phyloP scores from a whole-genome alignment of 2,113 vertebrate genomes.

The Oreocharis arfaki region DNA sequence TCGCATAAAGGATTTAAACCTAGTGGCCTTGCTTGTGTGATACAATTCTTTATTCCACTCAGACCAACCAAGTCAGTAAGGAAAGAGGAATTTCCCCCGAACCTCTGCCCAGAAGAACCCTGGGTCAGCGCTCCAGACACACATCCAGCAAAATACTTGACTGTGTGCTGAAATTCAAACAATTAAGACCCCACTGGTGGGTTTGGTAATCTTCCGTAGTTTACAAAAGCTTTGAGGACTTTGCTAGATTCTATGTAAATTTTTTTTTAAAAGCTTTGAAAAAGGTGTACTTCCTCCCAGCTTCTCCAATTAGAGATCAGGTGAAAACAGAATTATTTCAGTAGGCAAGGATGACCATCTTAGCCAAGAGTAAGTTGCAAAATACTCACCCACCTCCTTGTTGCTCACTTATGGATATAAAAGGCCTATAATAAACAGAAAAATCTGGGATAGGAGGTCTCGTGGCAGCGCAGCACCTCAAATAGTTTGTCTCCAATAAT shows the following conservation, averaged over 20 bases:
- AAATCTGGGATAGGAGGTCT: conserved; percentile 20
- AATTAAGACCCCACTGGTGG: neutral
- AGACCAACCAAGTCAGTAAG: neutral
- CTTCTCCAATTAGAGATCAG: neutral
- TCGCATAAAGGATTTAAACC: neutral
- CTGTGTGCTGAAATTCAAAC: neutral
- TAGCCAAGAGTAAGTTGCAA: conserved; percentile 25
- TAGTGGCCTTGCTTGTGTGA: neutral
- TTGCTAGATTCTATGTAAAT: neutral
- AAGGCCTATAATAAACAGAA: conserved; percentile 17
- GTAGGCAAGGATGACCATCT: conserved; percentile 21
- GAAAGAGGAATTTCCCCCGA: neutral
- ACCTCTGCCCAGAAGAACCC: neutral
- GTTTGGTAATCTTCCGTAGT: neutral
- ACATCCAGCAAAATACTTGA: neutral
- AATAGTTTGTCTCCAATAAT: conserved; percentile 27
- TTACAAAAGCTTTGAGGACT: neutral
- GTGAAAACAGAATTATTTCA: neutral
- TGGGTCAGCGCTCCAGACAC: neutral
- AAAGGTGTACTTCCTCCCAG: neutral
- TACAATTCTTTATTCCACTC: neutral
- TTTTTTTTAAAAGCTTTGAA: neutral
- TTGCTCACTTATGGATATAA: conserved; percentile 31
- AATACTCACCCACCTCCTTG: conserved; percentile 10
- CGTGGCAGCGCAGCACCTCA: neutral